Percentiles rank a stretch among this genome's conserved stretches.
These are phyloP conservation scores for Microcebus murinus DNA, from an alignment of 2,113 vertebrate species.

Conservation along the genomic window DNA sequence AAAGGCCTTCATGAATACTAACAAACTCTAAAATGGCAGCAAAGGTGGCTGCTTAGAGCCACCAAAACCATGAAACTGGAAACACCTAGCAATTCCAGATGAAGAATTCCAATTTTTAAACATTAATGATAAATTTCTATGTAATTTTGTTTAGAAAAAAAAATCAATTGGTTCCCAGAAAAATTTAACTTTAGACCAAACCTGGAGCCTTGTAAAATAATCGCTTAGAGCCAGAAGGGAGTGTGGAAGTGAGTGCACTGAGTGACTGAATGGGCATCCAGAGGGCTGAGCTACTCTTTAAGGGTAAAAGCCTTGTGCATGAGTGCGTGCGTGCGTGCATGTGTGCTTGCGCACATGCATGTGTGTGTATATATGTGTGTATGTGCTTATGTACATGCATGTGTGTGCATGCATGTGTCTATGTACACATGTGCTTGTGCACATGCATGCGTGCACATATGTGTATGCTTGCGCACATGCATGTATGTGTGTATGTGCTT, in stretches of 20 bases:
- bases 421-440: no score
- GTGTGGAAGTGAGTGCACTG: neutral
- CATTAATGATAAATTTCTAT: neutral
- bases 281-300: neutral
- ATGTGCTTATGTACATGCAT: no score
- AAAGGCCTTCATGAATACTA: conserved; percentile 68
- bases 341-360: neutral
- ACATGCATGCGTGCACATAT: no score
- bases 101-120: conserved; percentile 34
- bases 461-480: no score
- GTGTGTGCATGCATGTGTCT: no score
- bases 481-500: neutral
- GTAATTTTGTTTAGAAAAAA: conserved; percentile 52
- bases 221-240: neutral
- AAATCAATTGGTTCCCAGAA: conserved; percentile 38
- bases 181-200: conserved; percentile 43
- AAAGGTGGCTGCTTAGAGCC: neutral
- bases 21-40: conserved; percentile 34
- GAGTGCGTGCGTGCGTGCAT: neutral
- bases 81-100: conserved; percentile 24
- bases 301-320: neutral
- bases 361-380: no score
- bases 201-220: conserved; percentile 9
- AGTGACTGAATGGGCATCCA: neutral
- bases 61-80: neutral